Evolutionary conservation across 2,888 invertebrate genomes (phyloP).

Genomic region (Euzetes globulus): DNA sequence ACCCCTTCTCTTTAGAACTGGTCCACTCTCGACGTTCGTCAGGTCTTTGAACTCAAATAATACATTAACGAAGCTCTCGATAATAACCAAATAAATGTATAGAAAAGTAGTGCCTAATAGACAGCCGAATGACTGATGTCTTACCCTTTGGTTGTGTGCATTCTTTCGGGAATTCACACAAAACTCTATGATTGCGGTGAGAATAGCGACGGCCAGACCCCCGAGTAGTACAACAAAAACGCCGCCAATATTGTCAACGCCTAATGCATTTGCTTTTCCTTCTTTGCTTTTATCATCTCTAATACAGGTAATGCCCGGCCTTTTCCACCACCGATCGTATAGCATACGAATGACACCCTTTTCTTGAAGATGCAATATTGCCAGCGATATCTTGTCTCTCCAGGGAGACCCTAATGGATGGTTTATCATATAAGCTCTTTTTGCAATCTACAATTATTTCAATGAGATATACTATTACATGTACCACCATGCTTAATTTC

Average conservation of each 20-base stretch:
- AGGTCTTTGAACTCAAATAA: background rate
- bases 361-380: conserved; percentile 88
- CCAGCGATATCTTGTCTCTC: conserved; percentile 89
- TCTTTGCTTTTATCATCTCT: conserved; percentile 76
- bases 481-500: too few species aligned
- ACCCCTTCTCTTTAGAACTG: too few species aligned
- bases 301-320: conserved; percentile 81
- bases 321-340: conserved; percentile 98
- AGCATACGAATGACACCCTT: conserved; percentile 79
- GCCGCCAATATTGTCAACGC: conserved; percentile 77
- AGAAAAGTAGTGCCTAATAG: background rate
- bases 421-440: background rate
- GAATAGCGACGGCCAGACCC: conserved; percentile 78
- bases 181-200: conserved; percentile 87
- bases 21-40: background rate
- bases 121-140: background rate
- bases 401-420: conserved; percentile 63
- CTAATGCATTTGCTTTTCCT: conserved; percentile 86
- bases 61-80: background rate
- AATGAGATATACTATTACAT: too few species aligned
- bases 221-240: conserved; percentile 93
- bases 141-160: conserved; percentile 52
- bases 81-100: background rate
- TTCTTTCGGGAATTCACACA: conserved; percentile 89
- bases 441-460: too few species aligned